These are phyloP conservation scores for Chymomyza caudatula DNA, from an alignment of 2,888 invertebrate species.

Conservation along the genomic window DNA sequence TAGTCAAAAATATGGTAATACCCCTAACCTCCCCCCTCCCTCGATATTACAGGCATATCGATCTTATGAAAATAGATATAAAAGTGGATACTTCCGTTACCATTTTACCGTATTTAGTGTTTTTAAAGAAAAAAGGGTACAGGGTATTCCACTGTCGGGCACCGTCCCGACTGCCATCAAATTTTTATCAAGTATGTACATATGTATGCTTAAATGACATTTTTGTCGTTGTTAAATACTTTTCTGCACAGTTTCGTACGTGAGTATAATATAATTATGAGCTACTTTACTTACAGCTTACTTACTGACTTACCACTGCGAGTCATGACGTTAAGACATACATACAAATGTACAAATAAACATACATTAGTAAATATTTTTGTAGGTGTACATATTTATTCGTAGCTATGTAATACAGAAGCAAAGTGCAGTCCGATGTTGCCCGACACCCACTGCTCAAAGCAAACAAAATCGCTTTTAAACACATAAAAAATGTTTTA, in stretches of 20 bases:
- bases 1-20: too few species aligned
- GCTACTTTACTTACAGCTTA: constrained; percentile 61
- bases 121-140: too few species aligned
- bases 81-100: too few species aligned
- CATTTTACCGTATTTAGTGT: too few species aligned
- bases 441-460: neutral
- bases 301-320: constrained; percentile 36
- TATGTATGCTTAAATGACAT: neutral
- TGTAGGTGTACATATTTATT: neutral
- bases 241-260: constrained; percentile 65
- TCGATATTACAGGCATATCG: too few species aligned
- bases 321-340: constrained; percentile 3
- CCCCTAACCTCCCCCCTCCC: too few species aligned
- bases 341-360: neutral
- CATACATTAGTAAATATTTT: neutral
- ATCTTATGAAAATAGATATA: too few species aligned
- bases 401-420: constrained; percentile 38
- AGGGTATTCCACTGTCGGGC: too few species aligned
- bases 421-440: constrained; percentile 1
- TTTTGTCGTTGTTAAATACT: constrained; percentile 22
- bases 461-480: constrained; percentile 55
- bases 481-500: constrained; percentile 47
- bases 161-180: too few species aligned
- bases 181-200: neutral
- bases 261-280: constrained; percentile 70